Base-by-base conservation (phyloP, 2,797 vertebrate species). In the Rhinichthys osculus region DNA sequence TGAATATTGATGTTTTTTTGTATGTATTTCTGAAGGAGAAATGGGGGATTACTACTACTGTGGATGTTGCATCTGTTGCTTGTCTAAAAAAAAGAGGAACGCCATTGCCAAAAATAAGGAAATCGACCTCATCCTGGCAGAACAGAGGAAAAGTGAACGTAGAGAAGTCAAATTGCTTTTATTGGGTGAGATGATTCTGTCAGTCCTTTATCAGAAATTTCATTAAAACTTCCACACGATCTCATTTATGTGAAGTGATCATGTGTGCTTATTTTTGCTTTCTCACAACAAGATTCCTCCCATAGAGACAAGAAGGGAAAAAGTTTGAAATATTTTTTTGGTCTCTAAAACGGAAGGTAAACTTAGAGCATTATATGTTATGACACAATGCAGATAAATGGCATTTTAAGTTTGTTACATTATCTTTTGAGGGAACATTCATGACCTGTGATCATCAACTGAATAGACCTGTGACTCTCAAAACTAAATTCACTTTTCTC, bases 131-230 rank as follows among this genome's bases (percentile, higher is more conserved):
- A 27, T 27, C 27, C 27, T 27, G 27, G 27, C 27, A 1, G 27
- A 27, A 27, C 27, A 27, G 27, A 27, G 27, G 27, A 27, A 27
- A 27, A 27, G 27, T 27, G 27, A 27, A 27, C 27, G 27, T 27
- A 27, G 27, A 27, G 27, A 27, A 27, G 27, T 27, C 27, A 96
- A 96, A 90, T 90, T 96, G 74, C 95, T 96, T 14, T 92, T 96
- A n/a, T 88, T 96, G 50, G 96, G 96, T 96, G 85, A 93, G 94
- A 92, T 77, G 13, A 21, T 82, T 1, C 38, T 70, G 19, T 38
- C 44, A 33, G 27, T 11, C 16, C 62, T 52, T 40, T 71, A 47
- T 54, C 3, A n/a, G 33, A 38, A 21, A 2, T 54, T 1, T 33
- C 3, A 33, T 52, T 78, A 42, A 5, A 14, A 35, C 3, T 9